A percentile compares a stretch with the other conserved stretches of the same genome.
phyloP scores from a whole-genome alignment of 2,888 invertebrate genomes.

The Tromatobia lineatoria region DNA sequence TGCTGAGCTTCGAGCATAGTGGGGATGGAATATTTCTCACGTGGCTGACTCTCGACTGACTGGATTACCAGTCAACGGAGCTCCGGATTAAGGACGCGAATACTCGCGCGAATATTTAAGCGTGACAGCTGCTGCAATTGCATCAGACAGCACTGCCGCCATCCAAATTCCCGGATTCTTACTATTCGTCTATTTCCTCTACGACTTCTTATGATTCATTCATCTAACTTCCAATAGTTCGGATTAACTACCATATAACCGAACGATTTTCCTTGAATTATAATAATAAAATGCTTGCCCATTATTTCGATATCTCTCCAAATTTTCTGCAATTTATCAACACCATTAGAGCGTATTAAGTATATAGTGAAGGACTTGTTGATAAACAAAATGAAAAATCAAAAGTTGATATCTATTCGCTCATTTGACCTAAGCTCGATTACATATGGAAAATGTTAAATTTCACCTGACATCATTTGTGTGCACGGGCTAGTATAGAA shows the following conservation, averaged over 20 bases:
- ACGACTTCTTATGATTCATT: background rate
- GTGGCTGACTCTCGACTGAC: conserved; percentile 13
- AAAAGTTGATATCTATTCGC: too few relatives aligned
- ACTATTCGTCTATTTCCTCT: background rate
- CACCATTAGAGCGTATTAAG: background rate
- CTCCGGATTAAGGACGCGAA: conserved; percentile 40
- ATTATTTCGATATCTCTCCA: background rate
- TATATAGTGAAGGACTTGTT: too few relatives aligned
- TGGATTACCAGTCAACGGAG: conserved; percentile 41
- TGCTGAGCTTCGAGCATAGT: background rate
- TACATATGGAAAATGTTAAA: too few relatives aligned
- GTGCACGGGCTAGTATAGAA: too few relatives aligned
- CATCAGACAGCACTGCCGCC: background rate
- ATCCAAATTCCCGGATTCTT: background rate
- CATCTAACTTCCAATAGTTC: background rate
- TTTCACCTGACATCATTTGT: too few relatives aligned
- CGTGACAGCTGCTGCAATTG: conserved; percentile 21
- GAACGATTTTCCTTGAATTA: background rate
- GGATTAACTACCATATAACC: background rate
- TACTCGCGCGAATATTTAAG: conserved; percentile 47
- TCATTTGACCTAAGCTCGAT: too few relatives aligned
- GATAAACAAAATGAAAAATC: too few relatives aligned
- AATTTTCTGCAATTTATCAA: background rate
- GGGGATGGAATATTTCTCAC: conserved; percentile 10
- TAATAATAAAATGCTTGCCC: background rate